phyloP scores from a whole-genome alignment of 2,113 vertebrate genomes.

The Phocoena phocoena region DNA sequence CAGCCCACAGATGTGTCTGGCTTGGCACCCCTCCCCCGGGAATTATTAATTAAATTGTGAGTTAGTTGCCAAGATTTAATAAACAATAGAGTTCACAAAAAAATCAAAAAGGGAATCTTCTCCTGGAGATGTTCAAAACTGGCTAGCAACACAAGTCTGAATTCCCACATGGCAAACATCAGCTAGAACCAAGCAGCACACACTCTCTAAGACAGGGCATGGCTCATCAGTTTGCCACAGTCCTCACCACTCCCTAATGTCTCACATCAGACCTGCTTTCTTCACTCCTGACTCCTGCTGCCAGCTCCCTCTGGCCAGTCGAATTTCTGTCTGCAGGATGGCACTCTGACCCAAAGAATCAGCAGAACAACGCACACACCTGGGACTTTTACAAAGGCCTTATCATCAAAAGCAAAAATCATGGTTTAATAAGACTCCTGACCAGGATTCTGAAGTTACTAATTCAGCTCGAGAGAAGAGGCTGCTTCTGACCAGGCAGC shows the following conservation, averaged over 20 bases:
- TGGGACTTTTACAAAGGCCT: not conserved
- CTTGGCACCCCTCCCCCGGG: too few relatives aligned
- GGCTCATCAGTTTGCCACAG: not conserved
- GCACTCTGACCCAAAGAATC: not conserved
- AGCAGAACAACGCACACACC: not conserved
- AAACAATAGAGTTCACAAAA: not conserved
- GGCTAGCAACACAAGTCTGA: not conserved
- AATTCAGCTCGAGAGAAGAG: not conserved
- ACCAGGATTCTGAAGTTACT: not conserved
- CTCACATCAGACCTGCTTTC: not conserved
- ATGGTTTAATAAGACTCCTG: not conserved
- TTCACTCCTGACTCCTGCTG: not conserved
- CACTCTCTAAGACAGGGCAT: rapidly evolving
- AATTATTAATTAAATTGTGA: not conserved
- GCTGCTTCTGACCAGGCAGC: not conserved
- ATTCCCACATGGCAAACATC: not conserved
- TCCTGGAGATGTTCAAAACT: not conserved
- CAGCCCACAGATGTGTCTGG: not conserved
- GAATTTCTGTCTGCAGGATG: too few relatives aligned
- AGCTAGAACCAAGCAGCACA: not conserved
- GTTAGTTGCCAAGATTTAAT: not conserved
- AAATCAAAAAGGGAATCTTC: not conserved
- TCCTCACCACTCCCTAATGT: not conserved
- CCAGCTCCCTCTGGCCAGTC: not conserved
- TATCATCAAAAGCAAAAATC: not conserved